phyloP scores from a whole-genome alignment of 2,888 invertebrate species.

The Aleiodes testaceus region DNA sequence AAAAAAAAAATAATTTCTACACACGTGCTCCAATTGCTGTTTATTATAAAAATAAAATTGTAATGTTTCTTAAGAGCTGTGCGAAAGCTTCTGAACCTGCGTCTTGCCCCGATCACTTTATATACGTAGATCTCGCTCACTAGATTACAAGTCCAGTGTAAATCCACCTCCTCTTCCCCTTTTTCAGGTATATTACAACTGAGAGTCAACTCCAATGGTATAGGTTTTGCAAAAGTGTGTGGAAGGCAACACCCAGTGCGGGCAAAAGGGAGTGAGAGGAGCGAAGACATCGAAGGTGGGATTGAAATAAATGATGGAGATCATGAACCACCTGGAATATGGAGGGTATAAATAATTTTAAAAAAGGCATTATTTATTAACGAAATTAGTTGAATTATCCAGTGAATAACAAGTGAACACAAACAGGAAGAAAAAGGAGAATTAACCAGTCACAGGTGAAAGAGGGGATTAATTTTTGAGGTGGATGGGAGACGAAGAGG shows the following conservation, averaged over 20 bases:
- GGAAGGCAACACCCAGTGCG: conserved; percentile 14
- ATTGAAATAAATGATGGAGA: conserved; percentile 25
- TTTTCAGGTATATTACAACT: conserved; percentile 52
- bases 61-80: conserved; percentile 65
- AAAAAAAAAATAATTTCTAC: neutral
- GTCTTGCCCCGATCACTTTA: conserved; percentile 70
- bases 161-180: conserved; percentile 55
- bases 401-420: neutral
- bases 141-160: conserved; percentile 55
- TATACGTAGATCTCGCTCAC: conserved; percentile 70
- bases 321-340: neutral
- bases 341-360: no score
- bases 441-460: conserved; percentile 3
- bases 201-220: conserved; percentile 35
- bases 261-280: conserved; percentile 18
- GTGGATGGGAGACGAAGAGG: neutral
- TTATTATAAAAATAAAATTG: conserved; percentile 33
- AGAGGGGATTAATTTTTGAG: conserved; percentile 37
- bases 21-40: conserved; percentile 31
- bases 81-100: conserved; percentile 69
- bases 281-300: neutral
- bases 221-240: conserved; percentile 33
- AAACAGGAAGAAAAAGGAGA: neutral
- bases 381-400: no score
- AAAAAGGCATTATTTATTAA: no score